These are phyloP conservation scores for Lepetodrilus schrolli DNA, from an alignment of 2,888 invertebrate species.

Conservation along the genomic window DNA sequence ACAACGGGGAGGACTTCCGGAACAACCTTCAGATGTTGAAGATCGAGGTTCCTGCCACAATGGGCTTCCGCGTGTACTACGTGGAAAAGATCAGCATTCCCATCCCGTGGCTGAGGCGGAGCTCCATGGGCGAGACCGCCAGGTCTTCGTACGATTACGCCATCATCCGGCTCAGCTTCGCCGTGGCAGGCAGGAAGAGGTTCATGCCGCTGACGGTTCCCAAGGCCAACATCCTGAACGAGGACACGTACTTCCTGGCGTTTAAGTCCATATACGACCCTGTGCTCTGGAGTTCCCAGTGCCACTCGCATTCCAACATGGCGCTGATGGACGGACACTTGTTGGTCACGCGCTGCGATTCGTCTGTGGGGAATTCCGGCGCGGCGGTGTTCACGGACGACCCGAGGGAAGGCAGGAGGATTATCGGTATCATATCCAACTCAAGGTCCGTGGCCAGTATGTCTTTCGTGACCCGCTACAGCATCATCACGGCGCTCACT, in stretches of 20 bases:
- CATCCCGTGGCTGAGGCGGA: constrained; percentile 50
- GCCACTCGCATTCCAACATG: constrained; percentile 50
- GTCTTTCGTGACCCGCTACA: constrained; percentile 42
- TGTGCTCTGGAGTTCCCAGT: constrained; percentile 57
- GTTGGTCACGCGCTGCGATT: constrained; percentile 63
- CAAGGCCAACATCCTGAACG: constrained; percentile 47
- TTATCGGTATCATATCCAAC: constrained; percentile 68
- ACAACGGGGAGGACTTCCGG: constrained; percentile 61
- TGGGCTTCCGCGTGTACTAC: constrained; percentile 61
- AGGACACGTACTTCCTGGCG: constrained; percentile 61
- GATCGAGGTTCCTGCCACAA: constrained; percentile 60
- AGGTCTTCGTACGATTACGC: constrained; percentile 66
- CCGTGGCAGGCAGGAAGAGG: constrained; percentile 55
- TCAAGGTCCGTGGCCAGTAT: constrained; percentile 45
- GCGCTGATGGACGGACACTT: constrained; percentile 56
- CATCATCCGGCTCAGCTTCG: constrained; percentile 58
- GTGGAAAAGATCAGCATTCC: constrained; percentile 63
- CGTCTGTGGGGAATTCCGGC: constrained; percentile 65
- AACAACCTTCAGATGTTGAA: constrained; percentile 62
- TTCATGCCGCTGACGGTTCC: constrained; percentile 63
- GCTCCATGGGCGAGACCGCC: constrained; percentile 9
- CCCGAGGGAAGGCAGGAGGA: constrained; percentile 50
- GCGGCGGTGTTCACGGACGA: constrained; percentile 62
- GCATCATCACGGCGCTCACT: constrained; percentile 63
- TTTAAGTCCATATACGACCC: constrained; percentile 47